Base-by-base conservation (phyloP, 2,113 vertebrate genomes). In the Hippocampus comes region DNA sequence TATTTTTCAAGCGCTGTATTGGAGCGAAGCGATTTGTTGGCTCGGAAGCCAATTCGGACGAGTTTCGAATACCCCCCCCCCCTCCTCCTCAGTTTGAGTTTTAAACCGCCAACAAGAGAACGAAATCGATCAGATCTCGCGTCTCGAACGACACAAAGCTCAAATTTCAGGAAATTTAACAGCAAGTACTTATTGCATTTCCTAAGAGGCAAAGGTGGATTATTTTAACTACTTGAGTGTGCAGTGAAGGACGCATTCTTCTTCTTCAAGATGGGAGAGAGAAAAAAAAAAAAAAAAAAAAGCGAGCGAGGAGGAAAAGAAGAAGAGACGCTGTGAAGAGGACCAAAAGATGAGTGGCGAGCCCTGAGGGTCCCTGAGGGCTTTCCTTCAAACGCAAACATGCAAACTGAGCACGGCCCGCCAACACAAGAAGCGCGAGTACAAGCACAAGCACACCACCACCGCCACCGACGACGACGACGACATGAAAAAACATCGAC, bases 221-320 rank as follows among this genome's bases (percentile, higher is more conserved):
- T 18, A n/a, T 42, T n/a, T 8, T 10, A 30, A 38, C 68, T 72
- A 75, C 76, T 84, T 80, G 78, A 43, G 38, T 65, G 34, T 41
- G 70, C 76, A 68, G 64, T 1, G 68, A 84, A 78, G 30, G 66
- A 70, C 72, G 61, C 51, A 11, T 49, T 57, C 30, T 70, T 74
- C 56, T 85, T 83, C 77, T 78, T 82, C 78, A 78, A 87, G 85
- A 84, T 82, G 80, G 89, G 82, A 75, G 77, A 70, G 42, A 74
- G 74, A n/a, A n/a, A n/a, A n/a, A n/a, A n/a, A n/a, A 75, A 84
- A 75, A 81, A 78, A 81, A 82, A 81, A 82, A 9, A 9, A 59
- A 73, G 84, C 77, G 79, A 70, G 71, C 5, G 30, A 34, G 30
- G 4, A 34, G 30, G 30, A 34, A 34, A 67, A 43, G 23, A 12